Conservation (phyloP, 23 tunicate species). For the Ascidia mentula region DNA sequence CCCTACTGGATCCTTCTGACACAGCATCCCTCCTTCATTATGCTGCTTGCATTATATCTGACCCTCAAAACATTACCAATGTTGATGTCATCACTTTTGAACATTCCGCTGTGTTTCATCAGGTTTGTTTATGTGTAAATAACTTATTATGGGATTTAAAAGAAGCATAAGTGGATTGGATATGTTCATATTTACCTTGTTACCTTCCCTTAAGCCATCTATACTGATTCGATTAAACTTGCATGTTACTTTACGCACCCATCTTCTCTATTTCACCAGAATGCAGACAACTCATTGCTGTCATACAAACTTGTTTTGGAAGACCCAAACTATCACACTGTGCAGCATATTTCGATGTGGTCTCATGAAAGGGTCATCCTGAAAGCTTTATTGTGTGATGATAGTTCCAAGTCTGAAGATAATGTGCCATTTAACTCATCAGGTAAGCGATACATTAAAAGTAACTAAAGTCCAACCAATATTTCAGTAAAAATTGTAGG, state of each 20-base stretch:
- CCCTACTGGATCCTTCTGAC: constrained; percentile 30
- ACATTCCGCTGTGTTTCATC: constrained; percentile 10
- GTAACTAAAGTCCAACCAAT: no score
- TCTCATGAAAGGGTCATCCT: constrained; percentile 25
- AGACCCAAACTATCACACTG: constrained; percentile 9
- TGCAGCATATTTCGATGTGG: constrained; percentile 61
- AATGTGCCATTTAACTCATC: constrained; percentile 31
- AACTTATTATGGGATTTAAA: no score
- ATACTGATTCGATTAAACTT: no score
- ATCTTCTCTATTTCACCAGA: background rate
- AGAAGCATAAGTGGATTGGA: background rate
- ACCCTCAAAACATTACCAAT: constrained; percentile 13
- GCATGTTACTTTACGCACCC: no score
- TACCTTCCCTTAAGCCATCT: no score
- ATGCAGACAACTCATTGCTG: background rate
- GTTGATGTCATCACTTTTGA: constrained; percentile 34
- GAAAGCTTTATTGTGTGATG: constrained; percentile 26
- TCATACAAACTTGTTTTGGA: constrained; percentile 9
- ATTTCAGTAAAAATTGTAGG: no score
- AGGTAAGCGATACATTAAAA: constrained; percentile 37
- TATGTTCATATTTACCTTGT: no score
- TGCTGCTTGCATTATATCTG: constrained; percentile 32
- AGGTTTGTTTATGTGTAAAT: background rate
- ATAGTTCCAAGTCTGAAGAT: constrained; percentile 41
- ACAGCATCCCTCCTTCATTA: constrained; percentile 25